Base-by-base conservation (phyloP, 2,888 invertebrate genomes). In the Polyommatus icarus region DNA sequence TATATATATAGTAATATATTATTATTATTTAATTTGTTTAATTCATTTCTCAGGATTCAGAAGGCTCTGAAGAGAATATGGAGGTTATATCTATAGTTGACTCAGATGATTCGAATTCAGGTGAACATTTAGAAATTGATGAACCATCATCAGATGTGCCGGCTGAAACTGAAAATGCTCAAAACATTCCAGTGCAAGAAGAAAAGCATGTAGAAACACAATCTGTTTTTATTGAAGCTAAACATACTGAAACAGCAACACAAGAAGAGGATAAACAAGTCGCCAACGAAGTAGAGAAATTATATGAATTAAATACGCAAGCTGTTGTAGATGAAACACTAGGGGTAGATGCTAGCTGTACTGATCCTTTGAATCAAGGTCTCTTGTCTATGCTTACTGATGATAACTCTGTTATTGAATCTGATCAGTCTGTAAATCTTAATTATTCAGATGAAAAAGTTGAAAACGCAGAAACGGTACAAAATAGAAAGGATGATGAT, bases 341-440 rank as follows among this genome's bases (percentile, higher is more conserved):
- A 72, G 77, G 76, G 7, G 77, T 59, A 7, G 32, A 75, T 36
- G 81, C 81, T 77, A 82, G 78, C 2, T 40, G 76, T 77, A 76
- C 78, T n/a, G 88, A 91, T 84, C 85, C 86, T 15, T 81, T 89
- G 36, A 88, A 88, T 77, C 89, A 88, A 83, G 89, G 84, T 24
- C 88, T 88, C 50, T 81, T 87, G 12, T 94, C 94, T 0, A 81
- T 93, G 61, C 82, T 93, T 57, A 93, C 93, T 50, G 93, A 94
- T 81, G 94, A 94, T 83, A 90, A 89, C 80, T 92, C 92, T 1
- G 80, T 82, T 3, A 72, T 78, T 2, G 86, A 84, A 24, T 87
- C 89, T 0, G 90, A 91, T 78, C 84, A 87, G 24, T 87, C 89
- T 1, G 78, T 88, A 1, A 84, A 84, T 78, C 84, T 93, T 0